phyloP scores from a whole-genome alignment of 2,113 vertebrate species.

The Sigmodon hispidus region DNA sequence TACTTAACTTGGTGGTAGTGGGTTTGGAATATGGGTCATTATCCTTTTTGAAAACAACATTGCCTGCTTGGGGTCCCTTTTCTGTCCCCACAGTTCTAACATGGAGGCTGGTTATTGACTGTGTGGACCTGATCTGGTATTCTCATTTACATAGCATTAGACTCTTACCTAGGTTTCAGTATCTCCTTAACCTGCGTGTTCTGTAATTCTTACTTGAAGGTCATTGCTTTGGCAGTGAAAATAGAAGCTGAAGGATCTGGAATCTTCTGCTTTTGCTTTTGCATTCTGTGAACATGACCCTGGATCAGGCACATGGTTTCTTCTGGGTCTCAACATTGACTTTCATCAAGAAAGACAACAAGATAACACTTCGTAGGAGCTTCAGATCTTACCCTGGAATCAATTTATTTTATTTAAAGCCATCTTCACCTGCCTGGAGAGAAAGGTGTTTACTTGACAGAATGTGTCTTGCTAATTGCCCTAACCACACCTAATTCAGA shows the following conservation, averaged over 20 bases:
- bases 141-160: neutral
- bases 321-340: neutral
- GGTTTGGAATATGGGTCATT: neutral
- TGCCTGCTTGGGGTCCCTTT: neutral
- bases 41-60: neutral
- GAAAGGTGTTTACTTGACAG: neutral
- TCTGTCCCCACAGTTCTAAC: neutral
- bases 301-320: neutral
- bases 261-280: neutral
- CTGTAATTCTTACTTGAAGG: neutral
- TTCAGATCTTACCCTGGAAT: neutral
- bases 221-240: constrained; percentile 6
- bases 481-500: too few species aligned
- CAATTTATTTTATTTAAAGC: neutral
- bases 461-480: neutral
- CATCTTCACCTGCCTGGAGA: neutral
- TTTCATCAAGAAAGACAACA: neutral
- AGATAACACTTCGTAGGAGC: neutral
- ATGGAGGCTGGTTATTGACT: neutral
- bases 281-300: neutral
- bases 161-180: neutral
- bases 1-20: neutral
- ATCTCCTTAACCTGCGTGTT: neutral
- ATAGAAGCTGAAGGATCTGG: neutral
- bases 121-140: neutral